Base-by-base conservation (phyloP, 2,113 vertebrate species). In the Albula goreensis region DNA sequence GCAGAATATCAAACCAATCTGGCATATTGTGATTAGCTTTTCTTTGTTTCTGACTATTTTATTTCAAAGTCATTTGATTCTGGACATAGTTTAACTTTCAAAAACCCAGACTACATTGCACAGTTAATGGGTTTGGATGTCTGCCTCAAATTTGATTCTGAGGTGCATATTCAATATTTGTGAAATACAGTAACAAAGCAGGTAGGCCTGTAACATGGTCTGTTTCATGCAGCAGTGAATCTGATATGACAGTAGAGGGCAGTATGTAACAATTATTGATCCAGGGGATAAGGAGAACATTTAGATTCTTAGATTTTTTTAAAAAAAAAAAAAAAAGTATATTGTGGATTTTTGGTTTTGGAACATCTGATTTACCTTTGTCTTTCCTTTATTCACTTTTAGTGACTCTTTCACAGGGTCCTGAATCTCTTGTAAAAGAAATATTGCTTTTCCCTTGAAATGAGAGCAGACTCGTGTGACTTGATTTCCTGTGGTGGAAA, bases 181-280 rank as follows among this genome's bases (percentile, higher is more conserved):
- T n/a, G 53, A 56, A 56, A 9, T 12, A 56, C 53, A 70, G 19
- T 70, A 22, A 4, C 31, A 31, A 19, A n/a, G 78, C 78, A 49
- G 9, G 31, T 48, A 11, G 48, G 57, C 48, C 50, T 56, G 83
- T 17, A 53, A 3, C 8, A 50, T n/a, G 6, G 17, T 80, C 8
- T 52, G n/a, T 10, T 74, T 74, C n/a, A 19, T 82, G 1, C 4
- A 91, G 90, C 78, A 91, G 79, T 92, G 77, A 82, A 56, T 10
- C 17, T 83, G 6, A 79, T 60, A 82, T 85, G 19, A 79, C 93
- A 92, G 91, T 85, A 94, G 93, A 88, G 89, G 94, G 93, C 91
- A 86, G 86, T 63, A 77, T 56, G 50, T 41, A 6, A 17, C 11
- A 50, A 41, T 57, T 77, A 63, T 15, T 31, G 52, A 10, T 12